phyloP scores from a whole-genome alignment of 1,140 invertebrate species.

The Drosophila prosaltans region DNA sequence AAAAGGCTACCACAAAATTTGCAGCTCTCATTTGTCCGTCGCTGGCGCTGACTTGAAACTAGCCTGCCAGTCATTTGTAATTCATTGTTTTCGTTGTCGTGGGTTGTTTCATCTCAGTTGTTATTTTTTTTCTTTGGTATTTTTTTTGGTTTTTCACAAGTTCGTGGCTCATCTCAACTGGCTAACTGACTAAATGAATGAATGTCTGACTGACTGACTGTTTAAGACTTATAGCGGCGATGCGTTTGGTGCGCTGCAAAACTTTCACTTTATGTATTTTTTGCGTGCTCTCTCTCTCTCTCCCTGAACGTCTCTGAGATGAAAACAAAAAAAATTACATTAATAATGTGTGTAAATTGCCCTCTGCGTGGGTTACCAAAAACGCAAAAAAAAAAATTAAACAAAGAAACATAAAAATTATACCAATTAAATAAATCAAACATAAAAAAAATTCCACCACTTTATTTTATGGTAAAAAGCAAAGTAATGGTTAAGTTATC shows the following conservation, averaged over 20 bases:
- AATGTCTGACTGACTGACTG: constrained; percentile 52
- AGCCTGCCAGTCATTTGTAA: constrained; percentile 72
- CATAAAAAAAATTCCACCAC: constrained; percentile 17
- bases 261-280: constrained; percentile 77
- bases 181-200: constrained; percentile 38
- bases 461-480: constrained; percentile 11
- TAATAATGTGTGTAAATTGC: constrained; percentile 76
- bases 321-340: constrained; percentile 70
- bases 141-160: constrained; percentile 44
- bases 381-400: not conserved
- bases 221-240: constrained; percentile 51
- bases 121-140: not conserved
- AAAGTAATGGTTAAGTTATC: constrained; percentile 19
- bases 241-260: constrained; percentile 71
- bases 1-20: constrained; percentile 27
- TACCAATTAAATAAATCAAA: constrained; percentile 60
- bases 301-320: constrained; percentile 31
- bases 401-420: constrained; percentile 41
- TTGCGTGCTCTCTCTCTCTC: constrained; percentile 60
- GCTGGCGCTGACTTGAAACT: constrained; percentile 50
- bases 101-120: constrained; percentile 32
- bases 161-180: constrained; percentile 61
- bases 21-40: constrained; percentile 15
- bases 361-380: constrained; percentile 54
- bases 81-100: constrained; percentile 63